phyloP scores from a whole-genome alignment of 1,140 invertebrate genomes.

The Bombus balteatus region DNA sequence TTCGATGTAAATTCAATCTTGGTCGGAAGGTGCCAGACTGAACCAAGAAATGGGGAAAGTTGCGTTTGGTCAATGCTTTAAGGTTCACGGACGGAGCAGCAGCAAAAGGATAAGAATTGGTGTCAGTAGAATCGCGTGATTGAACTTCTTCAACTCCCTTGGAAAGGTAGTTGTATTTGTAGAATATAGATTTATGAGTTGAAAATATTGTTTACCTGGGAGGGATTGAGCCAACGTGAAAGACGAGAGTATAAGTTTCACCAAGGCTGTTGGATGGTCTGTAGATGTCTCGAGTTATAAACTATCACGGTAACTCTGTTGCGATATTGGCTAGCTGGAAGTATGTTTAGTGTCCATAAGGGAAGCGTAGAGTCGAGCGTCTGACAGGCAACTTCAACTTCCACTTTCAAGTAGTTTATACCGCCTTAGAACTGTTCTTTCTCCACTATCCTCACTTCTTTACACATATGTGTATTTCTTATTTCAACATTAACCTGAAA shows the following conservation, averaged over 20 bases:
- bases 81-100: not conserved
- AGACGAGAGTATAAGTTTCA: not conserved
- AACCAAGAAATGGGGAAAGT: not conserved
- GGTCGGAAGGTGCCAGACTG: not conserved
- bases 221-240: not conserved
- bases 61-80: not conserved
- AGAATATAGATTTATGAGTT: too few relatives aligned
- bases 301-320: not conserved
- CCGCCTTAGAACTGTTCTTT: not conserved
- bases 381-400: not conserved
- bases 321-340: too few relatives aligned
- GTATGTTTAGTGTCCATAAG: not conserved
- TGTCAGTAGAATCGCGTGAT: too few relatives aligned
- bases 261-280: too few relatives aligned
- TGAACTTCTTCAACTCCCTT: too few relatives aligned
- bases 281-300: too few relatives aligned
- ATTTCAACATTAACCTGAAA: not conserved
- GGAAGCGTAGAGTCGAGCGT: too few relatives aligned
- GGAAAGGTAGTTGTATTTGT: too few relatives aligned
- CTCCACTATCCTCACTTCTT: too few relatives aligned
- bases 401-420: not conserved
- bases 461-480: too few relatives aligned
- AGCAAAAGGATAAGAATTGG: not conserved
- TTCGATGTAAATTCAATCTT: slow-evolving; percentile 2
- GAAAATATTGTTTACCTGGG: not conserved